Conservation (phyloP, 2,113 vertebrate genomes). For the Megaceryle maxima region DNA sequence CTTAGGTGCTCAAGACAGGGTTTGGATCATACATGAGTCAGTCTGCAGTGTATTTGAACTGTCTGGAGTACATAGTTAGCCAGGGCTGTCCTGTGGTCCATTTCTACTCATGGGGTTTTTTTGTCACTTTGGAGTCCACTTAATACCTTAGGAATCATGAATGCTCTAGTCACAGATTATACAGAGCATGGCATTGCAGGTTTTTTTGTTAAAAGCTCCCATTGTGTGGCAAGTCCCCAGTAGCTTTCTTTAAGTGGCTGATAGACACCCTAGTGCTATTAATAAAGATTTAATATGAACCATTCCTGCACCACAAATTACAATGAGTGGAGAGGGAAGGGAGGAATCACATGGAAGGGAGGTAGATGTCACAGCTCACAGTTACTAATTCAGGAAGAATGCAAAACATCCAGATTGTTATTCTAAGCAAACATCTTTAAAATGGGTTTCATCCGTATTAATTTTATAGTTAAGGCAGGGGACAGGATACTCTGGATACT, state of each 20-base stretch:
- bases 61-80: fast-evolving
- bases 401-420: neutral
- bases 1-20: neutral
- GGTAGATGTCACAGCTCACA: neutral
- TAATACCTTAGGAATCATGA: neutral
- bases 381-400: neutral
- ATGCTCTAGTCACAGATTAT: neutral
- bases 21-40: neutral
- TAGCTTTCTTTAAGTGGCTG: neutral
- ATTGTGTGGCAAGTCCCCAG: neutral
- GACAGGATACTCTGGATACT: neutral
- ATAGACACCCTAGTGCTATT: neutral
- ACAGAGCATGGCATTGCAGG: fast-evolving
- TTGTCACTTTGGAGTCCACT: neutral
- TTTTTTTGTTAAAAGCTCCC: neutral
- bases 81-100: neutral
- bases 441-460: neutral
- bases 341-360: neutral
- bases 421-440: neutral
- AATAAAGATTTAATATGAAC: neutral
- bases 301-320: neutral
- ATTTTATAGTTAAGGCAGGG: neutral
- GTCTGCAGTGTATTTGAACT: neutral
- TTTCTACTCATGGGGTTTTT: neutral
- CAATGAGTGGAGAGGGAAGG: neutral